Evolutionary conservation across 2,797 vertebrate genomes (phyloP).

Genomic region (Hippopotamyrus pictus): DNA sequence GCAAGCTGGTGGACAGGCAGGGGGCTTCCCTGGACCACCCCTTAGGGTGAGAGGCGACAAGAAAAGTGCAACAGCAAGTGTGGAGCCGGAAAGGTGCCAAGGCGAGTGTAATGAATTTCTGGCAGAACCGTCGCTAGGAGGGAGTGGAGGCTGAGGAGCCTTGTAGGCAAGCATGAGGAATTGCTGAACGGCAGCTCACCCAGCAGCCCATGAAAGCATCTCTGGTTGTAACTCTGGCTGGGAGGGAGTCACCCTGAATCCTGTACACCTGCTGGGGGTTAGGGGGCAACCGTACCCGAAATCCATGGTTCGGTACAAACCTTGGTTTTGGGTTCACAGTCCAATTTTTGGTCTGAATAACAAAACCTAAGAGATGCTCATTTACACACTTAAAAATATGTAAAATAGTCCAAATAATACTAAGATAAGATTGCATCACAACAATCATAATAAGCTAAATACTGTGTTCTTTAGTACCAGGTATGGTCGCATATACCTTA

Average conservation of each 20-base stretch:
- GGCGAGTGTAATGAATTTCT: background rate
- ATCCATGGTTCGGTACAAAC: background rate
- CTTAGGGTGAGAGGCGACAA: background rate
- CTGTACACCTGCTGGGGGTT: background rate
- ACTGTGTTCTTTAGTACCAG: background rate
- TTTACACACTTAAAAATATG: background rate
- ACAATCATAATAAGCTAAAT: background rate
- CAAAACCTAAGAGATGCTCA: background rate
- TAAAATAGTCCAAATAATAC: background rate
- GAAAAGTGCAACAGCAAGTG: background rate
- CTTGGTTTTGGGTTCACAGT: background rate
- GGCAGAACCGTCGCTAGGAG: background rate
- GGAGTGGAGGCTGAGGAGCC: background rate
- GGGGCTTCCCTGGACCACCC: background rate
- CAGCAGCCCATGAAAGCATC: background rate
- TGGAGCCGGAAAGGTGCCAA: background rate
- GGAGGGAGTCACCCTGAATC: background rate
- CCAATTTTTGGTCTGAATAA: background rate
- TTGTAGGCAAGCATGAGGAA: background rate
- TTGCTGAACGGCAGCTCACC: background rate
- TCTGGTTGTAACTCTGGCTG: background rate
- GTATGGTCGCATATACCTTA: background rate
- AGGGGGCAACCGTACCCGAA: background rate
- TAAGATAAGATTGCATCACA: background rate
- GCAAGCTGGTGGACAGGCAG: background rate